These are phyloP conservation scores for Argyra leucocephala DNA, from an alignment of 2,888 invertebrate species.

Conservation along the genomic window DNA sequence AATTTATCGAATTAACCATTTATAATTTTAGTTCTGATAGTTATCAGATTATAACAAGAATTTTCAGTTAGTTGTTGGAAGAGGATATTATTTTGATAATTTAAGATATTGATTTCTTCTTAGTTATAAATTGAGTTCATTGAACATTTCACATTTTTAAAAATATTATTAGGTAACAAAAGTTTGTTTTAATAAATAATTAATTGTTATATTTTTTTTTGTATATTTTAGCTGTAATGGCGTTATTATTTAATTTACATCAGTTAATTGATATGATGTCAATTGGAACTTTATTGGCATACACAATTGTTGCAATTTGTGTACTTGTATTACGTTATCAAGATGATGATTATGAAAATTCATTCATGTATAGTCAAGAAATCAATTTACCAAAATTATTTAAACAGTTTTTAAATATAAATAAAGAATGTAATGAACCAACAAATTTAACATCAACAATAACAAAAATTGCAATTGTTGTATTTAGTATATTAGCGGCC, in stretches of 20 bases:
- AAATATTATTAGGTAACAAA: no score
- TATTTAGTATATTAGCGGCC: slow-evolving; percentile 47
- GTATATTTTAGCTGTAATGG: slow-evolving; percentile 58
- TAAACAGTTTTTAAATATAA: slow-evolving; percentile 60
- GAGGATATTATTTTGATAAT: no score
- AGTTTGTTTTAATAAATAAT: no score
- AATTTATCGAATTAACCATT: no score
- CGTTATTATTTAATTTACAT: slow-evolving; percentile 77
- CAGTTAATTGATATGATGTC: slow-evolving; percentile 96
- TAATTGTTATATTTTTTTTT: slow-evolving; percentile 8
- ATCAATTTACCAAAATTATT: slow-evolving; percentile 36
- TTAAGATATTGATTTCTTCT: no score
- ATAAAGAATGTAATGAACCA: slow-evolving; percentile 50
- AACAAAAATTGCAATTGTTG: slow-evolving; percentile 52
- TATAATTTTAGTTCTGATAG: no score
- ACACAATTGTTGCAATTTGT: slow-evolving; percentile 84
- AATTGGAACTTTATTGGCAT: slow-evolving; percentile 80
- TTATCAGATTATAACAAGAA: no score
- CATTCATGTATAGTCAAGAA: slow-evolving; percentile 36
- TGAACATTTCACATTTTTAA: no score
- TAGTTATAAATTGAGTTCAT: no score
- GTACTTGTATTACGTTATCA: slow-evolving; percentile 73
- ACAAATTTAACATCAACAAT: slow-evolving; percentile 54
- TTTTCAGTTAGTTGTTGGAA: no score
- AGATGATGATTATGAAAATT: slow-evolving; percentile 20